These are phyloP conservation scores for Amaurobius ferox DNA, from an alignment of 2,888 invertebrate genomes.

Conservation along the genomic window DNA sequence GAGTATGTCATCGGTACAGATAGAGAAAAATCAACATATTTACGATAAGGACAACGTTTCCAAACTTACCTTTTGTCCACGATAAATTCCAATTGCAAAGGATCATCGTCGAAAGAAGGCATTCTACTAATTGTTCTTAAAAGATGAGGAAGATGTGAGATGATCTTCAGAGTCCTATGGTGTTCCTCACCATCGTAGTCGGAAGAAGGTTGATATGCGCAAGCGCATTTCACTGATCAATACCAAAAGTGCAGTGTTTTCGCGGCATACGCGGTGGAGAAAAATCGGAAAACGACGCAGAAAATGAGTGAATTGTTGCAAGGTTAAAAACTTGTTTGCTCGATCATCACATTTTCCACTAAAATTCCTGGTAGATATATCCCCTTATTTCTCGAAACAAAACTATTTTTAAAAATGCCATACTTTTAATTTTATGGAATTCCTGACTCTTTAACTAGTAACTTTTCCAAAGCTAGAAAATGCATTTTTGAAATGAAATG, in stretches of 20 bases:
- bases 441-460: no score
- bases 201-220: background rate
- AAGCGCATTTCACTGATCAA: background rate
- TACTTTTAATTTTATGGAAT: no score
- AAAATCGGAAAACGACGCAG: background rate
- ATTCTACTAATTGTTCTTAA: slow-evolving; percentile 40
- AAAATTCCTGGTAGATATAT: no score
- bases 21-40: background rate
- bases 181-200: slow-evolving; percentile 12
- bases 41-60: background rate
- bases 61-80: slow-evolving; percentile 48
- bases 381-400: no score
- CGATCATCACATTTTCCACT: background rate
- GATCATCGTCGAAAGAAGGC: slow-evolving; percentile 69
- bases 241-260: slow-evolving; percentile 10
- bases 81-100: slow-evolving; percentile 57
- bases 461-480: no score
- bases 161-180: slow-evolving; percentile 7
- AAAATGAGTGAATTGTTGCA: background rate
- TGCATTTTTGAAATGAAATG: no score
- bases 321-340: background rate
- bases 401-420: no score
- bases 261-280: background rate
- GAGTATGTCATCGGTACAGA: background rate
- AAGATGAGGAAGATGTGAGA: slow-evolving; percentile 16